Percentiles rank a stretch among this genome's conserved stretches.
phyloP scores from a whole-genome alignment of 2,797 vertebrate species.

The Botia almorhae region DNA sequence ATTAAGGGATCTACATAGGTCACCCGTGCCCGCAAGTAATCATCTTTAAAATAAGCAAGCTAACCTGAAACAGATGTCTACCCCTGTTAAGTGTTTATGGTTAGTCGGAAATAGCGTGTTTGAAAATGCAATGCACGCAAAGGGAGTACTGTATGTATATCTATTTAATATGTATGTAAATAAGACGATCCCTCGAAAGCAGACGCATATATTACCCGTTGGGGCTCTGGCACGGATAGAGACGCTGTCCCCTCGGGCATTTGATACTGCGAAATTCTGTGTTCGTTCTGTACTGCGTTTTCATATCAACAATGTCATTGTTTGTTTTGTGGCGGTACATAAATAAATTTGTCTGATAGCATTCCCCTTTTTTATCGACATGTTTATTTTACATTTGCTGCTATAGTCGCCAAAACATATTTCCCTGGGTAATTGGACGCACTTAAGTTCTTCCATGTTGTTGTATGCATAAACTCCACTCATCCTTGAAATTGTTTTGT shows the following conservation, averaged over 20 bases:
- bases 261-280: conserved; percentile 53
- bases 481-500: background rate
- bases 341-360: conserved; percentile 44
- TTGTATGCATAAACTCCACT: background rate
- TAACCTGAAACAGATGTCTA: conserved; percentile 61
- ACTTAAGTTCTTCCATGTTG: background rate
- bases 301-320: conserved; percentile 34
- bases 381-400: conserved; percentile 56
- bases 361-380: background rate
- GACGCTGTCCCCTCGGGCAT: conserved; percentile 59
- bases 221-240: conserved; percentile 33
- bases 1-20: conserved; percentile 65
- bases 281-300: conserved; percentile 27
- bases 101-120: conserved; percentile 55
- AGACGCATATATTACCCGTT: conserved; percentile 64
- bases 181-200: conserved; percentile 61
- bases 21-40: conserved; percentile 47
- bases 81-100: conserved; percentile 50
- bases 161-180: conserved; percentile 78
- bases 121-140: conserved; percentile 42
- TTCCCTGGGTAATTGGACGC: conserved; percentile 33
- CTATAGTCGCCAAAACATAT: conserved; percentile 33
- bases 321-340: conserved; percentile 37
- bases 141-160: conserved; percentile 47
- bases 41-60: conserved; percentile 53